Base-by-base conservation (phyloP, 2,113 vertebrate species). In the Corydoras sp. region DNA sequence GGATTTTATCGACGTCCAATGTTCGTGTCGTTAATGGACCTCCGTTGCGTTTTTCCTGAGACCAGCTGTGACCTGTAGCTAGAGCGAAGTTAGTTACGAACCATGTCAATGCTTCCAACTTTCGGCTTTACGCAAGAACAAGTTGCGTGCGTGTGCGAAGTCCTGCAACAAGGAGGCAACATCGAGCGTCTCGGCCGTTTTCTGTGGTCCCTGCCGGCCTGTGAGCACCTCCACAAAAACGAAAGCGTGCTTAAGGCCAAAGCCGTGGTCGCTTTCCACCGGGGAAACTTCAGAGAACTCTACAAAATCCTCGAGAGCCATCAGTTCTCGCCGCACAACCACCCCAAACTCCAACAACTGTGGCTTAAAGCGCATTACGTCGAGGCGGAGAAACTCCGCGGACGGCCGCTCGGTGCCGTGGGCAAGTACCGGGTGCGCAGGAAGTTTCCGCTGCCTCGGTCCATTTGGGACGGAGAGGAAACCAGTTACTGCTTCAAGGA, bases 401-500 rank as follows among this genome's bases (percentile, higher is more conserved):
- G 94, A 79, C 91, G 93, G 61, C 94, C 93, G 73, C 90, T 95
- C 73, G 94, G 94, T 65, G 93, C 93, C 0, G 93, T 95, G 80
- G 93, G 93, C 79, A 95, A 95, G 81, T 95, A 95, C 87, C 90
- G 93, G 58, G 93, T 95, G 77, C 90, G 93, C 72, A 90, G 93
- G 83, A 95, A 95, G 90, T 95, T 95, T 72, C 93, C 93, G 3
- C 82, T 95, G 77, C 93, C 93, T 65, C 90, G 93, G 65, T 94
- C 93, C 74, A 94, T 94, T 83, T 95, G 93, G 93, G 93, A 95
- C 87, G 93, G 93, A 65, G 93, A 95, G 78, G 93, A 95, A 84
- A 95, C 93, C 2, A 95, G 93, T 83, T 95, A 95, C 83, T 95
- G 93, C 87, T 95, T 95, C 85, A 95, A 95, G 85, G 93, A 95